Base-by-base conservation (phyloP, 2,797 vertebrate genomes). In the Pitangus sulphuratus region DNA sequence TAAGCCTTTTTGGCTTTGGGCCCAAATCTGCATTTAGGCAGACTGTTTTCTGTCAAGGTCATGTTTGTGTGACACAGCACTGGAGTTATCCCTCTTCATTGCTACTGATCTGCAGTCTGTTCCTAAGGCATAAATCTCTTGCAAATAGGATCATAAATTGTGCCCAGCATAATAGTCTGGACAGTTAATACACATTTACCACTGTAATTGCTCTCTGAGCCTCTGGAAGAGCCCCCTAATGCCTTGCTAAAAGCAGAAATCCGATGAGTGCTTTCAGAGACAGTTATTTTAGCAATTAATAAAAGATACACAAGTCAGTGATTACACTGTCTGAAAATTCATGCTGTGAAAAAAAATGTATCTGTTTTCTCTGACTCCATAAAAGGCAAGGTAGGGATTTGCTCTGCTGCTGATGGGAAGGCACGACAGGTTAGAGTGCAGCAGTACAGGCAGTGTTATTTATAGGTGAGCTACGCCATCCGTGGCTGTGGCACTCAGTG, bases 221-320 rank as follows among this genome's bases (percentile, higher is more conserved):
- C 45, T 87, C 90, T 92, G 94, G 64, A 94, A 50, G 45, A 83
- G 89, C 72, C 71, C 57, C 25, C 33, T 90, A 58, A 87, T 82
- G 84, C 80, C 77, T 72, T 72, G 39, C 81, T 92, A 44, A 93
- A 93, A 79, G 65, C 78, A 77, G 48, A 84, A 66, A 60, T 92
- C 42, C 0, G 3, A 12, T 28, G 83, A 80, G 53, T 20, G 42
- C 64, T 68, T 95, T 92, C 82, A 84, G 61, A 78, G 22, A 44
- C 33, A 45, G 37, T 87, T 85, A 79, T 86, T 96, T 95, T 78
- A 83, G 65, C 87, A 94, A 90, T 96, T 83, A 89, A 92, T 86
- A 75, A 83, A 78, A 35, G 74, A 60, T 87, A 54, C 56, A 58
- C 10, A 42, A 87, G 45, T 85, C 12, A 8, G 44, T 57, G 61